These are phyloP conservation scores for Sinopyrophorus schimmeli DNA, from an alignment of 2,888 invertebrate genomes.

Conservation along the genomic window DNA sequence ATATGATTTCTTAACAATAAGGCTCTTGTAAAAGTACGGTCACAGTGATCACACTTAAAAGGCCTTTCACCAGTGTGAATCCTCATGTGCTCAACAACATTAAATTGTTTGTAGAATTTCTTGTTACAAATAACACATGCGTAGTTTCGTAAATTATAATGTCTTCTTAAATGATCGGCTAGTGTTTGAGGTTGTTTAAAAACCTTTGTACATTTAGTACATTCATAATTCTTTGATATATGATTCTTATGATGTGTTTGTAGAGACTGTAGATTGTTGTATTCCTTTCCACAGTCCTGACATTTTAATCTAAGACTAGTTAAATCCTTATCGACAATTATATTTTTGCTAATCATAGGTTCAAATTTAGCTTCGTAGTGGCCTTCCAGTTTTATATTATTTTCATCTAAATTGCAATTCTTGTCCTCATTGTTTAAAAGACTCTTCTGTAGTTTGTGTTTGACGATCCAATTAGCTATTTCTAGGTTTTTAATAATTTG, in stretches of 20 bases:
- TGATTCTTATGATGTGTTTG: too few species aligned
- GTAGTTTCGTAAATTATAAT: constrained; percentile 28
- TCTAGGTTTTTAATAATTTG: constrained; percentile 28
- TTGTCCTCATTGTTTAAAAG: too few species aligned
- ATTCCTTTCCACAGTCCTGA: too few species aligned
- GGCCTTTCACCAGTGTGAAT: constrained; percentile 46
- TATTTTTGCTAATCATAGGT: neutral
- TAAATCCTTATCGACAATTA: too few species aligned
- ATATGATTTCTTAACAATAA: constrained; percentile 26
- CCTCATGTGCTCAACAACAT: constrained; percentile 39
- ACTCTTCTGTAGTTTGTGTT: constrained; percentile 7
- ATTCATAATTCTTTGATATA: constrained; percentile 22
- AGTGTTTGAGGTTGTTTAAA: constrained; percentile 29
- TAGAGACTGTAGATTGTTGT: constrained; percentile 10
- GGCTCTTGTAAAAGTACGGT: constrained; percentile 28
- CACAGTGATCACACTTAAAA: constrained; percentile 39
- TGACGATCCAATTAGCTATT: constrained; percentile 23
- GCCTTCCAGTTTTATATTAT: neutral
- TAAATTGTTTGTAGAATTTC: constrained; percentile 31
- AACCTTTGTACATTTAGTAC: constrained; percentile 30
- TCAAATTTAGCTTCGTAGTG: too few species aligned
- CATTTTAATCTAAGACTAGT: too few species aligned
- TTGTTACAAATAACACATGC: constrained; percentile 29
- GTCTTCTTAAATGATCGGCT: constrained; percentile 29
- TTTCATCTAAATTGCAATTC: neutral